Conservation (phyloP, 2,113 vertebrate genomes). For the Phrynocephalus versicolor region DNA sequence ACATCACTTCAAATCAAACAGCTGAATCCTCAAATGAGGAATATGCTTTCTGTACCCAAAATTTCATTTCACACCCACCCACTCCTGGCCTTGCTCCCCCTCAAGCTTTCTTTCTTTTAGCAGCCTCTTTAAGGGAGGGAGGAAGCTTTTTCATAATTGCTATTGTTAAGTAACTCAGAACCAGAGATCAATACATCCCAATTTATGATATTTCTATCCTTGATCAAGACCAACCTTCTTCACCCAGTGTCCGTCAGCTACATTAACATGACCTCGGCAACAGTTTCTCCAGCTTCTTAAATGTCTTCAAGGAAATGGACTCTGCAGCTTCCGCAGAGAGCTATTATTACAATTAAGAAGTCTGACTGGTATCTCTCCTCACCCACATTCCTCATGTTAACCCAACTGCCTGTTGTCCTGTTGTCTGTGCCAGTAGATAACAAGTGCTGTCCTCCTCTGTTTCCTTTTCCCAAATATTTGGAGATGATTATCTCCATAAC, state of each 20-base stretch:
- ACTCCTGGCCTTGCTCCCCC: neutral
- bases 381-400: slow-evolving; percentile 18
- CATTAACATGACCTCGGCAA: neutral
- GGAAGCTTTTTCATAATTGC: neutral
- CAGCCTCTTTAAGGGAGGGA: neutral
- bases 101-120: neutral
- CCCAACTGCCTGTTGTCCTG: neutral
- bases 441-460: slow-evolving; percentile 4
- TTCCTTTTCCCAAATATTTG: slow-evolving; percentile 14
- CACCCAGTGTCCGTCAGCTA: neutral
- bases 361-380: neutral
- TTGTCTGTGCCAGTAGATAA: neutral
- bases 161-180: neutral
- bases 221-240: neutral
- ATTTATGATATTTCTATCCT: neutral
- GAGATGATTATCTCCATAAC: slow-evolving; percentile 1
- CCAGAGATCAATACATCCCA: neutral
- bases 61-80: neutral
- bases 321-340: neutral
- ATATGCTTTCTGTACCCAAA: no score
- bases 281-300: slow-evolving; percentile 1
- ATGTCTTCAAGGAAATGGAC: slow-evolving; percentile 12
- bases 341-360: slow-evolving; percentile 1
- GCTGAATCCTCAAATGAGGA: no score
- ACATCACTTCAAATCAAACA: no score